These are phyloP conservation scores for Karalla daura DNA, from an alignment of 2,797 vertebrate genomes.

Conservation along the genomic window DNA sequence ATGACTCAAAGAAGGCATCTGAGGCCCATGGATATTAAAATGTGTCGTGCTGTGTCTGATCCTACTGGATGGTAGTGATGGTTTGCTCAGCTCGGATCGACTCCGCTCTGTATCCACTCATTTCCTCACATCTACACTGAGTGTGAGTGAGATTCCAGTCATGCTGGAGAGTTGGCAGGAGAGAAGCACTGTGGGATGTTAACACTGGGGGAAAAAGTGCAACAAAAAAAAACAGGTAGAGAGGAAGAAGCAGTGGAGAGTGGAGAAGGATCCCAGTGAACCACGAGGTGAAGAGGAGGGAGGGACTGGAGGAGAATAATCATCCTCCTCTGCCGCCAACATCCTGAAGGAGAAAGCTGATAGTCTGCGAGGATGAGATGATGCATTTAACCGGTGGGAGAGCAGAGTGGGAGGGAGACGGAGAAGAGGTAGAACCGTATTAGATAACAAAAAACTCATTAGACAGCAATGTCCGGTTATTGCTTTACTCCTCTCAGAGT, in stretches of 20 bases:
- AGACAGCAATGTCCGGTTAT: constrained; percentile 24
- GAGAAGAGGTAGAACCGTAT: constrained; percentile 16
- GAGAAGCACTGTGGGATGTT: neutral
- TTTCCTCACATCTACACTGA: no score
- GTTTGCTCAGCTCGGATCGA: constrained; percentile 8
- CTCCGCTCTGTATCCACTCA: neutral
- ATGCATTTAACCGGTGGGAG: constrained; percentile 41
- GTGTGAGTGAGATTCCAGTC: neutral
- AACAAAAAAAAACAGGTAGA: constrained; percentile 10
- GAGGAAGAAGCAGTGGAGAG: constrained; percentile 3
- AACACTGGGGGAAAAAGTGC: no score
- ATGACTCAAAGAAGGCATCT: no score
- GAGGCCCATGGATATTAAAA: no score
- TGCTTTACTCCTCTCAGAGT: constrained; percentile 15
- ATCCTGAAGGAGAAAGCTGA: constrained; percentile 60
- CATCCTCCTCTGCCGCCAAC: constrained; percentile 38
- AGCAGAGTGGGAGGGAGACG: constrained; percentile 28
- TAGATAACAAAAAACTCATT: constrained; percentile 44
- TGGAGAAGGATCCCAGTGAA: neutral
- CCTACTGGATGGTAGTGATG: neutral
- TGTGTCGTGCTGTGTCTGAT: no score
- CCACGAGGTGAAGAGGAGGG: constrained; percentile 26
- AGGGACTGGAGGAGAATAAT: constrained; percentile 28
- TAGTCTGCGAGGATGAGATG: constrained; percentile 37
- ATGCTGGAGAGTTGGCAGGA: neutral